phyloP scores from a whole-genome alignment of 2,888 invertebrate genomes.

The Rhabditoides inermis region DNA sequence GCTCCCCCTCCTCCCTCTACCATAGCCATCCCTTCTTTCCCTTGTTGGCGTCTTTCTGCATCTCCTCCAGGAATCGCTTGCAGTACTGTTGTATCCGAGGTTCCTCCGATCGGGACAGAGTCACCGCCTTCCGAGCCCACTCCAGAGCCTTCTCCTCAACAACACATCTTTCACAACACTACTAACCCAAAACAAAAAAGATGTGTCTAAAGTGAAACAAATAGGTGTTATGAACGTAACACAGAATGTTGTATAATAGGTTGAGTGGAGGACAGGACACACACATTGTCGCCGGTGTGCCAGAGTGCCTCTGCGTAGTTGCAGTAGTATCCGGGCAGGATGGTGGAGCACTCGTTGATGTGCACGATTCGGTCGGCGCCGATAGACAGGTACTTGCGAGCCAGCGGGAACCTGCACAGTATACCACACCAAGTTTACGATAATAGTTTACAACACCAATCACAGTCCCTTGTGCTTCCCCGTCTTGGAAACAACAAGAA shows the following conservation, averaged over 20 bases:
- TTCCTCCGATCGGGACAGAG: constrained; percentile 22
- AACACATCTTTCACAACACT: no score
- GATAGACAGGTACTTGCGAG: constrained; percentile 65
- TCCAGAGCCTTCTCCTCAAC: constrained; percentile 60
- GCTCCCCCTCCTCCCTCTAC: no score
- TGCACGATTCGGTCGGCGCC: constrained; percentile 62
- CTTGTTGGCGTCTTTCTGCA: constrained; percentile 66
- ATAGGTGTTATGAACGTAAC: no score
- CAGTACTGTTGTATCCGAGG: constrained; percentile 22
- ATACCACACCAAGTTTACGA: no score
- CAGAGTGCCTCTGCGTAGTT: constrained; percentile 76
- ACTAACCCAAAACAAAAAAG: background rate
- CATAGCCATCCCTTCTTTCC: constrained; percentile 23
- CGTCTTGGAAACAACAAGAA: no score
- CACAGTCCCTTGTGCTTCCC: no score
- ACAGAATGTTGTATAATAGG: no score
- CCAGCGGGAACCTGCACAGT: constrained; percentile 65
- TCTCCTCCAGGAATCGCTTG: constrained; percentile 23
- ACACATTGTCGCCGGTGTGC: constrained; percentile 60
- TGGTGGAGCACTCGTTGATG: constrained; percentile 59
- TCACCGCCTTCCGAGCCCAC: constrained; percentile 38
- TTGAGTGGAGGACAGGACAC: background rate
- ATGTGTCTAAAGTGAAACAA: no score
- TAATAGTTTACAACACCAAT: background rate
- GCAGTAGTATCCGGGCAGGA: constrained; percentile 61